Percentiles rank a stretch among this genome's conserved stretches.
Conservation (phyloP, 2,797 vertebrate genomes). For the Merluccius polli region DNA sequence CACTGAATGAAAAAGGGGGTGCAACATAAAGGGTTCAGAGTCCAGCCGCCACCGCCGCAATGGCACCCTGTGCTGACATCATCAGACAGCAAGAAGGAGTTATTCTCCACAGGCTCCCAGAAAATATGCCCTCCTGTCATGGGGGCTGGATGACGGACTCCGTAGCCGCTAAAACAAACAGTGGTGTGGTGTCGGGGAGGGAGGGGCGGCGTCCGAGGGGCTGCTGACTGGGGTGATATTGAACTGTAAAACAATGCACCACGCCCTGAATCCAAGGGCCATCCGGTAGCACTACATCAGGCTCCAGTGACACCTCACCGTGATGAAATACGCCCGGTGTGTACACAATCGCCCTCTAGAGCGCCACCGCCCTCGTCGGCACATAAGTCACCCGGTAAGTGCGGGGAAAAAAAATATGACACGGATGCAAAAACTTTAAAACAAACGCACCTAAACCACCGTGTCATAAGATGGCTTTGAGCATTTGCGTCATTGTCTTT, state of each 20-base stretch:
- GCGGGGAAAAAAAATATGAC: not conserved
- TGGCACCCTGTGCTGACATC: slow-evolving; percentile 51
- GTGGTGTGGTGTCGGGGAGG: slow-evolving; percentile 42
- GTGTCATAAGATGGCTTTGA: not conserved
- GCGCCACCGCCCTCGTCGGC: not conserved
- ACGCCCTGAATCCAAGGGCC: slow-evolving; percentile 40
- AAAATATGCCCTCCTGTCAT: slow-evolving; percentile 51
- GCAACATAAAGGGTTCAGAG: slow-evolving; percentile 14
- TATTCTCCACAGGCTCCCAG: slow-evolving; percentile 34
- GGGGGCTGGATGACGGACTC: slow-evolving; percentile 43
- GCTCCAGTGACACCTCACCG: slow-evolving; percentile 50
- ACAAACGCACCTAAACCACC: not conserved
- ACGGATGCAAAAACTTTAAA: not conserved
- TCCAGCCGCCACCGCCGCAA: slow-evolving; percentile 1
- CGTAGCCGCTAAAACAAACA: slow-evolving; percentile 60
- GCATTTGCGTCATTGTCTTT: not conserved
- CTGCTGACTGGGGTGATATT: slow-evolving; percentile 63
- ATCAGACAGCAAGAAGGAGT: slow-evolving; percentile 43
- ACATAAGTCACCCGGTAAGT: not conserved
- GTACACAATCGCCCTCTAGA: slow-evolving; percentile 15
- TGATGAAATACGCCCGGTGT: slow-evolving; percentile 45
- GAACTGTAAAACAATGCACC: slow-evolving; percentile 65
- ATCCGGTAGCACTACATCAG: slow-evolving; percentile 58
- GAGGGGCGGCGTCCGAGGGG: slow-evolving; percentile 11
- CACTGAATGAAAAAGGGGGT: slow-evolving; percentile 12